Evolutionary conservation across 2,888 invertebrate species (phyloP), one percentile per base, ranked within the genome.

Genomic region (Monochamus alternatus): DNA sequence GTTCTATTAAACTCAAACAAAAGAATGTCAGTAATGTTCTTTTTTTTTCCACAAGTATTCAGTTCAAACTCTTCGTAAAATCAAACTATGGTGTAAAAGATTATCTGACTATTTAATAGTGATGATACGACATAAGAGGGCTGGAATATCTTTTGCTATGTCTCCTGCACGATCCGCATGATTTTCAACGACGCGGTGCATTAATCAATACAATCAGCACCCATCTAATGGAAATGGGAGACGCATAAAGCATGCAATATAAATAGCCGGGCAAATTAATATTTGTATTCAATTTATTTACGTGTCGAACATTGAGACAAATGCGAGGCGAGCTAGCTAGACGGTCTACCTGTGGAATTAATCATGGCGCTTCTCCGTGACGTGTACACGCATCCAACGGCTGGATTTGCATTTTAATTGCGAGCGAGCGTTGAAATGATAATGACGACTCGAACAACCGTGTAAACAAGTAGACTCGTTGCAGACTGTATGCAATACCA

Each of bases 381-480:
- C 89, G 89, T 89, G 89, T 87, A 89, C 89, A 89, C 88, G 89
- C 89, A 89, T 89, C 87, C 88, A 87, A 84, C 87, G 85, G 87
- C 83, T 81, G 89, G 91, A 92, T 91, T 92, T 91, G 91, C 91
- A 86, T 86, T 87, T 87, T 86, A 85, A 85, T 88, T 88, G 78
- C 86, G 89, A 90, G 89, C 90, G 90, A 91, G 91, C 91, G 90
- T 89, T 91, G 91, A 91, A 91, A 91, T 91, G 91, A 91, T 91
- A 91, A 91, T 91, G 90, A 90, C 86, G 89, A 89, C 87, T 88
- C 73, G 88, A 88, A 88, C 87, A 87, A 86, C 87, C 87, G 86
- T 88, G 89, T 88, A 88, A 88, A 89, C 88, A 89, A 88, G 85
- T 77, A 76, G 78, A 78, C 76, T 79, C 80, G 79, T 81, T 77